Conservation (phyloP, 2,797 vertebrate species). For the Amphiprion clarkii region DNA sequence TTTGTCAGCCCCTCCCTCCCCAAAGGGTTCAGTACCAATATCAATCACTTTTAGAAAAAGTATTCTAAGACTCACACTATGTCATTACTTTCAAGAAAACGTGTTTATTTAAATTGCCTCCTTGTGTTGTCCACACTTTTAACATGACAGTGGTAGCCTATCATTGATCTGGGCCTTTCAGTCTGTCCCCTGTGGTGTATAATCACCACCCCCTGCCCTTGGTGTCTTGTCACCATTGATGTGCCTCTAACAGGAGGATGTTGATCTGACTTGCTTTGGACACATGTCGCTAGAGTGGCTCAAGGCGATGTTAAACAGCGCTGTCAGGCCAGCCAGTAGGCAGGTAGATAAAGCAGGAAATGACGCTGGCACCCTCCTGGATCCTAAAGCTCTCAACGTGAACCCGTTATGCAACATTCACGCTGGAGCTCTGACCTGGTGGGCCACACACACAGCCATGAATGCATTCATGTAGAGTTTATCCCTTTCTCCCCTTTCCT, state of each 20-base stretch:
- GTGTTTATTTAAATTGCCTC: slow-evolving; percentile 37
- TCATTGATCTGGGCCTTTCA: slow-evolving; percentile 56
- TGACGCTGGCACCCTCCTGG: slow-evolving; percentile 71
- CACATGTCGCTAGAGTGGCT: slow-evolving; percentile 63
- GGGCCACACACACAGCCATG: slow-evolving; percentile 34
- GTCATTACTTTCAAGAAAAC: slow-evolving; percentile 23
- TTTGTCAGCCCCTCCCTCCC: slow-evolving; percentile 44
- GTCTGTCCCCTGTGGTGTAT: slow-evolving; percentile 43
- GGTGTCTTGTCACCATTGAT: slow-evolving; percentile 60
- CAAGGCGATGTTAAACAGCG: slow-evolving; percentile 55
- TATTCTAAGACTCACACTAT: slow-evolving; percentile 42
- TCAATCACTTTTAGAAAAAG: slow-evolving; percentile 46
- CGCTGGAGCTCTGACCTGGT: slow-evolving; percentile 46
- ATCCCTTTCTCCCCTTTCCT: slow-evolving; percentile 28
- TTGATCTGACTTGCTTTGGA: slow-evolving; percentile 65
- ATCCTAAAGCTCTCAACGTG: slow-evolving; percentile 78
- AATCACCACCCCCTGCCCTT: slow-evolving; percentile 43
- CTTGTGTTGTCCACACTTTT: slow-evolving; percentile 20
- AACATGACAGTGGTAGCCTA: slow-evolving; percentile 12
- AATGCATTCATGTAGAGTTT: slow-evolving; percentile 44
- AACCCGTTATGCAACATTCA: slow-evolving; percentile 79
- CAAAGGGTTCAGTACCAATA: slow-evolving; percentile 38
- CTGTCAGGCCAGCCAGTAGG: slow-evolving; percentile 44
- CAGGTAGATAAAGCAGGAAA: slow-evolving; percentile 75
- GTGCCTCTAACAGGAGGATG: slow-evolving; percentile 56